Conservation (phyloP, 1,140 invertebrate genomes). For the Papilio glaucus region DNA sequence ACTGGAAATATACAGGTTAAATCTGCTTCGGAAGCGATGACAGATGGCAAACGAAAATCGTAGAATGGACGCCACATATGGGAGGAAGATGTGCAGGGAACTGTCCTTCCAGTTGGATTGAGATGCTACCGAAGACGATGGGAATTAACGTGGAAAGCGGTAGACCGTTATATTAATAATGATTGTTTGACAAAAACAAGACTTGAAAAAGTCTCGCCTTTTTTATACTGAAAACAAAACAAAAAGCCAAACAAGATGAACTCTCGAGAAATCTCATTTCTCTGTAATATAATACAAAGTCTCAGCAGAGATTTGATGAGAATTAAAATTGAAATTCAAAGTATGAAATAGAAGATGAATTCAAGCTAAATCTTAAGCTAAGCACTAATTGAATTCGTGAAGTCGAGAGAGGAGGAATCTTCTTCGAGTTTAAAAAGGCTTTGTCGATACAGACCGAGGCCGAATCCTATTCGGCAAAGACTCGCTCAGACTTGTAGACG, state of each 20-base stretch:
- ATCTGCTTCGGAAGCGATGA: too few species aligned
- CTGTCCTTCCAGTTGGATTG: too few species aligned
- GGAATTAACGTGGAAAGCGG: too few species aligned
- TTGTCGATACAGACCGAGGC: constrained; percentile 27
- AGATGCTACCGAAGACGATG: too few species aligned
- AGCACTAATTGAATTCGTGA: constrained; percentile 28
- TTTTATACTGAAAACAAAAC: neutral
- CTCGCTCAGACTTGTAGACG: neutral
- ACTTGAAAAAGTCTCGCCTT: constrained; percentile 22
- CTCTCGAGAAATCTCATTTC: constrained; percentile 17
- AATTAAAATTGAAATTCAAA: constrained; percentile 35
- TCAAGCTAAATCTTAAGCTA: constrained; percentile 11
- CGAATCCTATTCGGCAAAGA: neutral
- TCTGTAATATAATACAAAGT: constrained; percentile 22
- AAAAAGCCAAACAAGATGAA: constrained; percentile 22
- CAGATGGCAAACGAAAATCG: too few species aligned
- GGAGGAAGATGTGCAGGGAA: too few species aligned
- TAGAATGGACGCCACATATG: too few species aligned
- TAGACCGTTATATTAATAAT: too few species aligned
- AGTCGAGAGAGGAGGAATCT: neutral
- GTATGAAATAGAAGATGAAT: constrained; percentile 30
- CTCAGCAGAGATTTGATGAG: constrained; percentile 20
- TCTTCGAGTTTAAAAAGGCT: constrained; percentile 16
- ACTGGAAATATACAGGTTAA: too few species aligned
- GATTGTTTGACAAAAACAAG: too few species aligned